Evolutionary conservation across 2,113 vertebrate species (phyloP).

Genomic region (Datnioides undecimradiatus): DNA sequence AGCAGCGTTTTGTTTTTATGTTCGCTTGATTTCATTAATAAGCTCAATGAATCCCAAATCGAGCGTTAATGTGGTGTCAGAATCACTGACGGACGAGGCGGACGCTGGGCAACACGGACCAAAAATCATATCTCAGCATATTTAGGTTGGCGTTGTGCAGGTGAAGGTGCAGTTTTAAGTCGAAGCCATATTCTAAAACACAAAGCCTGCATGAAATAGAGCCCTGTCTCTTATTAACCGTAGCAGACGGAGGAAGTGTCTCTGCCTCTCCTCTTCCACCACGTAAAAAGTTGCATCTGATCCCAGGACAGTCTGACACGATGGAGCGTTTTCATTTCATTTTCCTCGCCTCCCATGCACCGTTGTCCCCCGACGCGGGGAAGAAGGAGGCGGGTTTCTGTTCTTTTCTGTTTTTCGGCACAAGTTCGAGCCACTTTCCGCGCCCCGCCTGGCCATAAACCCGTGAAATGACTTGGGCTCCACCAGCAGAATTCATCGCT

Average conservation of each 20-base stretch:
- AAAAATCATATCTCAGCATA: too few species aligned
- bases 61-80: neutral
- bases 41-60: neutral
- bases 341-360: neutral
- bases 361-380: neutral
- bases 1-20: neutral
- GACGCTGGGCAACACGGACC: too few species aligned
- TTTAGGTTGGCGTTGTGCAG: too few species aligned
- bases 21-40: neutral
- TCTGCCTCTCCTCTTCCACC: too few species aligned
- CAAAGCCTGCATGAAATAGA: too few species aligned
- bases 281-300: slow-evolving; percentile 34
- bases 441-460: slow-evolving; percentile 51
- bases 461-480: slow-evolving; percentile 63
- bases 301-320: neutral
- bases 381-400: neutral
- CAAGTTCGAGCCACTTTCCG: slow-evolving; percentile 27
- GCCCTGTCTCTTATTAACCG: too few species aligned
- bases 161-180: too few species aligned
- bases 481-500: slow-evolving; percentile 44
- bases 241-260: too few species aligned
- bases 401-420: slow-evolving; percentile 9
- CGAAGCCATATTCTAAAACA: too few species aligned
- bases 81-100: neutral
- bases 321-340: neutral